Percentiles rank a stretch among this genome's conserved stretches.
phyloP scores from a whole-genome alignment of 2,113 vertebrate genomes.

The Ochotona princeps region DNA sequence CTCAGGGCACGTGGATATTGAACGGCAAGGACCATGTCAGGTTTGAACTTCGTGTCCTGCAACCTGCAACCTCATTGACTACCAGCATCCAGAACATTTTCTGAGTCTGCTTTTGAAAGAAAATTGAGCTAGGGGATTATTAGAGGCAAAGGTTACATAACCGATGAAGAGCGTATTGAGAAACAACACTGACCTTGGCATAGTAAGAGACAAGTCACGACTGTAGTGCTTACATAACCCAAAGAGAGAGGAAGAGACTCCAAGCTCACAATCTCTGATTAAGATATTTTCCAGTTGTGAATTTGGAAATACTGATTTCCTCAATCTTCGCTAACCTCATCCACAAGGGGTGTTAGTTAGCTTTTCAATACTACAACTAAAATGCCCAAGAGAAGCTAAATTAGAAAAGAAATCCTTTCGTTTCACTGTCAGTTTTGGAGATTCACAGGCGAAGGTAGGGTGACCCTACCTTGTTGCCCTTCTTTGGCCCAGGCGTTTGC shows the following conservation, averaged over 20 bases:
- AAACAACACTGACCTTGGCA: conserved; percentile 17
- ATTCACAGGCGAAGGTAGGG: no score
- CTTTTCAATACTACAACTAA: no score
- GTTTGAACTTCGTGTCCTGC: background rate
- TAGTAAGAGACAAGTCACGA: background rate
- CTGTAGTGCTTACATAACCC: background rate
- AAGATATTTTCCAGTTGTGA: background rate
- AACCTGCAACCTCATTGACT: background rate
- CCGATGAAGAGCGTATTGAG: conserved; percentile 59
- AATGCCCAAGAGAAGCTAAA: no score
- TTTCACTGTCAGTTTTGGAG: no score
- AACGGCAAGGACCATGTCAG: background rate
- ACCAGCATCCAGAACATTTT: background rate
- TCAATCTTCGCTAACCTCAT: background rate
- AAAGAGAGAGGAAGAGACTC: background rate
- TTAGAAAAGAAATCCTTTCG: no score
- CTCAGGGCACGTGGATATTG: background rate
- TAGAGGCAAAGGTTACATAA: conserved; percentile 53
- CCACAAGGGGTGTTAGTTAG: background rate
- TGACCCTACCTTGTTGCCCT: background rate
- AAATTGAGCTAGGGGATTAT: conserved; percentile 23
- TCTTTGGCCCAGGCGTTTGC: background rate
- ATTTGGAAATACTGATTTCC: conserved; percentile 2
- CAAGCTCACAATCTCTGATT: conserved; percentile 10
- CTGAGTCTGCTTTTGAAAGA: conserved; percentile 35